phyloP scores from a whole-genome alignment of 2,888 invertebrate genomes.

The Cryptocephalus primarius region DNA sequence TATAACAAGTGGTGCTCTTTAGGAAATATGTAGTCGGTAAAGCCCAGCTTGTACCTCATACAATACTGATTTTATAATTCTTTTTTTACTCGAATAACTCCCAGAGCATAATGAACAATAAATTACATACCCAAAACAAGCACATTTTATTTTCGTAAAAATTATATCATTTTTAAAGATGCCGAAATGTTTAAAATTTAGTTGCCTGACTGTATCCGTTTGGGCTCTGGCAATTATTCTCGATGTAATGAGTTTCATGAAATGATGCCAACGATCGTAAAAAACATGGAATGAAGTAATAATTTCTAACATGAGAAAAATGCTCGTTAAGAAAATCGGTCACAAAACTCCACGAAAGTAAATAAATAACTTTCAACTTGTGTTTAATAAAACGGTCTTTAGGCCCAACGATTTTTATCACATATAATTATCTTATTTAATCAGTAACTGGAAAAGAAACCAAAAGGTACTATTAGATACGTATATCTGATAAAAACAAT shows the following conservation, averaged over 20 bases:
- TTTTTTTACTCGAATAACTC: not conserved
- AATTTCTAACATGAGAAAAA: not conserved
- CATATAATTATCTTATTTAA: constrained; percentile 4
- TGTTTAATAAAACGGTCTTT: not conserved
- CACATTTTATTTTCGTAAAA: not conserved
- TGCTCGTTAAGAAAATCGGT: not conserved
- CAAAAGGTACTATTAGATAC: not conserved
- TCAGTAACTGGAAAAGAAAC: not conserved
- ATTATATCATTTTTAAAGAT: not conserved
- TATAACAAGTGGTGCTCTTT: constrained; percentile 7
- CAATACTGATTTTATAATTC: not conserved
- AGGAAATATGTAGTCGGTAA: not conserved
- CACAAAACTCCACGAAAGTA: not conserved
- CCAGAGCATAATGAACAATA: not conserved
- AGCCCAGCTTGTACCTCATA: not conserved
- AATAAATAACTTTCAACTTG: not conserved
- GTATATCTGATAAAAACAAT: constrained; percentile 6
- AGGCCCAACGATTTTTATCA: constrained; percentile 4
- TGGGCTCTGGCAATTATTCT: too few relatives aligned
- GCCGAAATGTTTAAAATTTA: too few relatives aligned
- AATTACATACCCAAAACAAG: not conserved
- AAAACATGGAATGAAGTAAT: not conserved
- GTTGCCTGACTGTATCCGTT: too few relatives aligned
- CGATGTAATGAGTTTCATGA: not conserved
- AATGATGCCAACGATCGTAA: not conserved